Evolutionary conservation across 2,797 vertebrate species (phyloP).

Genomic region (Anolis apletophallus): DNA sequence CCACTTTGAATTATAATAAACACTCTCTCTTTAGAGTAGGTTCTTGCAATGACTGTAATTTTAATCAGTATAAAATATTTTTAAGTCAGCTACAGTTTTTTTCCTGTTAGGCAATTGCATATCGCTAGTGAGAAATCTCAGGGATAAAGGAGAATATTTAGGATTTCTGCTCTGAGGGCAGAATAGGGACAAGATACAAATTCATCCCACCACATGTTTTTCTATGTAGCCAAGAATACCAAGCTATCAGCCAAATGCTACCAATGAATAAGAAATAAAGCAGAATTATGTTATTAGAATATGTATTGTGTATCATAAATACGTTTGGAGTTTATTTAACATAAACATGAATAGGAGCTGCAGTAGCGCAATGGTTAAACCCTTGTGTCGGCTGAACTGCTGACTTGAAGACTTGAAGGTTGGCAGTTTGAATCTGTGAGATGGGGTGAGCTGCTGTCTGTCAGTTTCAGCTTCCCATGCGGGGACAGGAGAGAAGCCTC

Average conservation of each 20-base stretch:
- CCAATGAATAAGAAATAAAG: not conserved
- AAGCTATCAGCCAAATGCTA: not conserved
- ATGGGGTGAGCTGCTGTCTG: too few species aligned
- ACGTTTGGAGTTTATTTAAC: not conserved
- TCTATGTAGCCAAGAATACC: not conserved
- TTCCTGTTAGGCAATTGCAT: slow-evolving; percentile 1
- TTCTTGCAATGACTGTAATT: slow-evolving; percentile 17
- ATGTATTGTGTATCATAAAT: not conserved
- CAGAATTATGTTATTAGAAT: not conserved
- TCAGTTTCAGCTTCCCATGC: too few species aligned
- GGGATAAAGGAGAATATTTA: not conserved
- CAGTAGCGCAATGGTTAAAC: too few species aligned
- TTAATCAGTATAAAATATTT: slow-evolving; percentile 26
- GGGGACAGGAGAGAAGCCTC: too few species aligned
- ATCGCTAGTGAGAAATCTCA: not conserved
- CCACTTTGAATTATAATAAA: slow-evolving; percentile 41
- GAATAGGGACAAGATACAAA: not conserved
- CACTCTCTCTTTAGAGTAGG: slow-evolving; percentile 39
- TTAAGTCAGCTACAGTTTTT: not conserved
- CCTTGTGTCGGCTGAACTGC: too few species aligned
- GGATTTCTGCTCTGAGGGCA: not conserved
- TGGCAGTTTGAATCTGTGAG: too few species aligned
- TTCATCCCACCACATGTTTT: not conserved
- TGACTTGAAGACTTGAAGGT: too few species aligned
- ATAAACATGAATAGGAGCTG: too few species aligned